Base-by-base conservation (phyloP, 23 tunicate species). In the Botrylloides violaceus region DNA sequence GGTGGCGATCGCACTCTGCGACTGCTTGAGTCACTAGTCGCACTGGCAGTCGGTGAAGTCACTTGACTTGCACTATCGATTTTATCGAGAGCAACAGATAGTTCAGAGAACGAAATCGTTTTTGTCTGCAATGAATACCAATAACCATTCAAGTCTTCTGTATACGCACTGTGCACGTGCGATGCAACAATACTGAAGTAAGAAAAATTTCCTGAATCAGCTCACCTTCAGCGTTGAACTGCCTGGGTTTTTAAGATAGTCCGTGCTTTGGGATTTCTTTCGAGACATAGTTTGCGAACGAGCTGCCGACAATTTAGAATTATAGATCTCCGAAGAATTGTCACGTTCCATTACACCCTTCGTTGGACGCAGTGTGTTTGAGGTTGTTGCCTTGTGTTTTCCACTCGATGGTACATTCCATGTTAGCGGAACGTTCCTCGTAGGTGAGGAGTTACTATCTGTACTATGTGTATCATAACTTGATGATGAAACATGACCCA, bases 21-120 rank as follows among this genome's bases (percentile, higher is more conserved):
- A 22, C 74, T 68, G 58, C 74, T 43, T 4, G 58, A 6, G 26
- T 68, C 58, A 43, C 58, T 43, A 43, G 74, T 55, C 27, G 58
- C 9, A 19, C 60, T 43, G 7, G 32, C 47, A 32, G n/a, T 30
- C 1, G 22, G 34, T 25, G 21, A 9, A 9, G 20, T 27, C n/a
- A 9, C 35, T 0, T 32, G 43, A 24, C 28, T 18, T 9, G 47
- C 23, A 25, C 37, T 68, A 32, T 68, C 74, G 30, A 37, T 18
- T 1, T 55, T 32, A 25, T 68, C 47, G 21, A 68, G 19, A 23
- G 26, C 58, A 20, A 56, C 12, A 15, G 71, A 29, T 15, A 65
- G 48, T 33, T 65, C 48, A 2, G 74, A 32, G n/a, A 68, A 68
- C 6, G 74, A 68, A 5, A 43, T 55, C 26, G 74, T 35, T 37